Conservation (phyloP, 2,888 invertebrate genomes). For the Laothoe populi region DNA sequence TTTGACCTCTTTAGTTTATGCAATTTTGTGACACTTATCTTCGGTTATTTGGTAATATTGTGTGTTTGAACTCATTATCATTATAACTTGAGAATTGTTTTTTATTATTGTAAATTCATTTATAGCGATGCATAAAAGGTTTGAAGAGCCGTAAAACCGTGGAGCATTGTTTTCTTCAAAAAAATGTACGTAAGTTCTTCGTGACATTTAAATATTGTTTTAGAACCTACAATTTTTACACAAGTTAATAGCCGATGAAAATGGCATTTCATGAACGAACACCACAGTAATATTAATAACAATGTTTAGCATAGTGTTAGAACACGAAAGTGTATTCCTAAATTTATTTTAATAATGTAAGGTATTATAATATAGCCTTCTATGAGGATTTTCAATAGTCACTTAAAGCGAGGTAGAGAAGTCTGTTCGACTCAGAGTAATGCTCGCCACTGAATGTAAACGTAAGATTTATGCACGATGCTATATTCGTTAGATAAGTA, state of each 20-base stretch:
- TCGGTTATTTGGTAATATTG: background rate
- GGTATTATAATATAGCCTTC: slow-evolving; percentile 68
- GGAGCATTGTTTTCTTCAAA: background rate
- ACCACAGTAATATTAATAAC: slow-evolving; percentile 76
- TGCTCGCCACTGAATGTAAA: slow-evolving; percentile 56
- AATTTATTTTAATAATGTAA: slow-evolving; percentile 65
- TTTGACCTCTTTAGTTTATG: background rate
- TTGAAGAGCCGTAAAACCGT: background rate
- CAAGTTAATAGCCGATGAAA: slow-evolving; percentile 61
- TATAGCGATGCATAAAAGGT: slow-evolving; percentile 9
- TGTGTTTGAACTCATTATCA: background rate
- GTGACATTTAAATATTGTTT: background rate
- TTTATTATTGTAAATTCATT: background rate
- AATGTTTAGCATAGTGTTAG: slow-evolving; percentile 56
- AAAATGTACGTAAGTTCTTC: background rate
- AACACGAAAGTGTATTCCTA: slow-evolving; percentile 68
- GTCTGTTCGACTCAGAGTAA: slow-evolving; percentile 47
- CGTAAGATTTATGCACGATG: slow-evolving; percentile 72
- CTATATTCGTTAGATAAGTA: slow-evolving; percentile 61
- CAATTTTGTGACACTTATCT: background rate
- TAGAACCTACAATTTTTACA: slow-evolving; percentile 26
- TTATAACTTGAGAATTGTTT: too few species aligned
- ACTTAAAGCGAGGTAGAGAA: slow-evolving; percentile 50
- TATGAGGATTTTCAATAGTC: slow-evolving; percentile 60
- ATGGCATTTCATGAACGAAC: slow-evolving; percentile 79